Percentiles rank a stretch among this genome's conserved stretches.
These are phyloP conservation scores for Brachionus asplanchnoidis DNA, from an alignment of 1,140 invertebrate species.

Conservation along the genomic window DNA sequence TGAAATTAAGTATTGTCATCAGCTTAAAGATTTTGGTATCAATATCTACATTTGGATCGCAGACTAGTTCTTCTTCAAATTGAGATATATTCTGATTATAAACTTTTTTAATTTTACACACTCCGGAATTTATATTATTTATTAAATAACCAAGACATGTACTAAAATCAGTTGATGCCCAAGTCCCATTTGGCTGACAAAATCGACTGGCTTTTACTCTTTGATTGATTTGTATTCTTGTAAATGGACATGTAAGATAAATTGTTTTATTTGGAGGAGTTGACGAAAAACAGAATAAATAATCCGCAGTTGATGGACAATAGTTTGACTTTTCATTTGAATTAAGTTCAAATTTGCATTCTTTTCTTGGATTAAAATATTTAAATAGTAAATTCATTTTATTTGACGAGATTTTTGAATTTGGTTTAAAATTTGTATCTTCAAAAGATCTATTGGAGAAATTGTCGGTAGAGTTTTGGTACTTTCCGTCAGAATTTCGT, in stretches of 20 bases:
- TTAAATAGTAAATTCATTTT: not conserved
- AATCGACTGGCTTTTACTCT: not conserved
- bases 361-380: not conserved
- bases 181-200: slow-evolving; percentile 8
- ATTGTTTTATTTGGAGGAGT: not conserved
- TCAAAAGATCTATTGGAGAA: not conserved
- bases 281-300: slow-evolving; percentile 6
- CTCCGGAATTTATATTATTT: not conserved
- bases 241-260: not conserved
- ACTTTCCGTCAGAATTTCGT: not conserved
- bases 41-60: not conserved
- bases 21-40: not conserved
- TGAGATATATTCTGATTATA: not conserved
- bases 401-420: not conserved
- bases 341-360: not conserved
- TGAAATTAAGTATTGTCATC: not conserved
- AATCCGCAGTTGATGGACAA: slow-evolving; percentile 20
- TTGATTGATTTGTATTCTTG: not conserved
- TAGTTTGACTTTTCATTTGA: not conserved
- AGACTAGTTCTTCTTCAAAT: not conserved
- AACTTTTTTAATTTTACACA: not conserved
- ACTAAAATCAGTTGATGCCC: slow-evolving; percentile 10
- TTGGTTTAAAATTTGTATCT: not conserved
- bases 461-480: not conserved
- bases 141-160: not conserved